These are phyloP conservation scores for Lydus trimaculatus DNA, from an alignment of 2,888 invertebrate species.

Conservation along the genomic window DNA sequence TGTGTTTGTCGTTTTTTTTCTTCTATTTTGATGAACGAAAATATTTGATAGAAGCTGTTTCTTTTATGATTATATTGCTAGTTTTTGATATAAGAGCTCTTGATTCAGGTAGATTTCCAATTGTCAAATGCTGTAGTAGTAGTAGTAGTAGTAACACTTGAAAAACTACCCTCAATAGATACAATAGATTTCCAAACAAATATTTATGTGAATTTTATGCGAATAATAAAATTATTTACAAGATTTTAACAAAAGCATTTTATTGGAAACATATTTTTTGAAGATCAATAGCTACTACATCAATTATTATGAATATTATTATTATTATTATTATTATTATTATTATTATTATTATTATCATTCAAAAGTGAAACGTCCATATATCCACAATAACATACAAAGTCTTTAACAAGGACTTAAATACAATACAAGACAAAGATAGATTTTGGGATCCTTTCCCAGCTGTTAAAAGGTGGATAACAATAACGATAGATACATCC, in stretches of 20 bases:
- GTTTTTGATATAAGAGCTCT: constrained; percentile 34
- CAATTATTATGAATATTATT: background rate
- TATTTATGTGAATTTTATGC: constrained; percentile 30
- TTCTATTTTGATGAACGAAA: background rate
- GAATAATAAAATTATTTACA: constrained; percentile 5
- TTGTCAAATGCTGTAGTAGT: constrained; percentile 13
- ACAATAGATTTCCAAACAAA: constrained; percentile 3
- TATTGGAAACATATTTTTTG: background rate
- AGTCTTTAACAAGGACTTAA: background rate
- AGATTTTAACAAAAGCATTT: background rate
- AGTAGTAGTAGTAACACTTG: background rate
- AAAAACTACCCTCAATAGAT: background rate
- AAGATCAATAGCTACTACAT: background rate
- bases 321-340: background rate
- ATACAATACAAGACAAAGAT: background rate
- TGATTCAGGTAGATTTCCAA: constrained; percentile 34
- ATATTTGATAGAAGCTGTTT: background rate
- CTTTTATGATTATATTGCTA: background rate
- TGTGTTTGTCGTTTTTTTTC: background rate
- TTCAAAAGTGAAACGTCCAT: background rate
- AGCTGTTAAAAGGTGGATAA: constrained; percentile 18
- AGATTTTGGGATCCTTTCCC: constrained; percentile 12
- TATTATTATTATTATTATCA: background rate
- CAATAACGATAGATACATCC: constrained; percentile 17
- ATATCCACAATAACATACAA: background rate